Conservation (phyloP, 2,888 invertebrate genomes). For the Oeneis ivallda region DNA sequence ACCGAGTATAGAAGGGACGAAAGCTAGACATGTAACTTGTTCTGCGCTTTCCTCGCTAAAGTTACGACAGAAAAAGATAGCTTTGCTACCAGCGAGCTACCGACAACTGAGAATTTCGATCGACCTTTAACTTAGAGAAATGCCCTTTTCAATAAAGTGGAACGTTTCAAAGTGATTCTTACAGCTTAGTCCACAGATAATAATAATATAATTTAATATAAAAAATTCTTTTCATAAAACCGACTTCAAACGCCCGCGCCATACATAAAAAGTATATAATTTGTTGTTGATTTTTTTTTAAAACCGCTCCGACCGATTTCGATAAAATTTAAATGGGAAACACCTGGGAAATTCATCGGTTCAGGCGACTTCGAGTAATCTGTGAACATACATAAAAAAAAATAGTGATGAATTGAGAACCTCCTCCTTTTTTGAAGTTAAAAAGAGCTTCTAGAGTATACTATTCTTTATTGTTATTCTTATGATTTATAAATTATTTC, state of each 20-base stretch:
- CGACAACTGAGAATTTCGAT: neutral
- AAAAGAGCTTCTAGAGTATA: neutral
- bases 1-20: slow-evolving; percentile 10
- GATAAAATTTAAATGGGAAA: no score
- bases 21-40: slow-evolving; percentile 20
- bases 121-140: neutral
- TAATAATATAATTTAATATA: no score
- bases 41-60: slow-evolving; percentile 4
- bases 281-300: no score
- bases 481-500: neutral
- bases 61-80: slow-evolving; percentile 8
- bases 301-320: no score
- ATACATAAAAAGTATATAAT: no score
- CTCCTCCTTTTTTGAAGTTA: no score
- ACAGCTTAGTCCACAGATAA: slow-evolving; percentile 8
- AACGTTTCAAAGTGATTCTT: neutral
- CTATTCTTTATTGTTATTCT: neutral
- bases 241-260: no score
- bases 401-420: no score
- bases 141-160: slow-evolving; percentile 3
- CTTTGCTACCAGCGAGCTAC: neutral
- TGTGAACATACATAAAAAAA: no score
- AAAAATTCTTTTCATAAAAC: no score
- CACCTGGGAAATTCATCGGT: no score
- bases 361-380: no score